A percentile compares a stretch with the other conserved stretches of the same genome.
These are phyloP conservation scores for Coelogynopora nodosa DNA, from an alignment of 2,888 invertebrate species.

Conservation along the genomic window DNA sequence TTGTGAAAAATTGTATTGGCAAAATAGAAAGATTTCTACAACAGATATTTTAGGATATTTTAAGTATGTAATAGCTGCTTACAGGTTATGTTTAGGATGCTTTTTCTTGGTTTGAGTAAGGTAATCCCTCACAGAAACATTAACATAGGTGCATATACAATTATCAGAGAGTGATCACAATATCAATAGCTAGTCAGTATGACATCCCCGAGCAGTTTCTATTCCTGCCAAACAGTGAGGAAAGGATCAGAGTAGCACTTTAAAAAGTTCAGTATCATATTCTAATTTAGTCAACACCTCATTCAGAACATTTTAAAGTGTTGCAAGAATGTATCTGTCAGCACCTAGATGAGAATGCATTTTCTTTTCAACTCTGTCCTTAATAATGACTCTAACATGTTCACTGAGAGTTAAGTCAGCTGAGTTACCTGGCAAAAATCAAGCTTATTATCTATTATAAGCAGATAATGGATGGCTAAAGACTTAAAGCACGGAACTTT, in stretches of 20 bases:
- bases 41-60: too few relatives aligned
- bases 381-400: not conserved
- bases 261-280: constrained; percentile 11
- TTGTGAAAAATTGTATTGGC: too few relatives aligned
- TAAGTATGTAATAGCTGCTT: too few relatives aligned
- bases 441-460: constrained; percentile 4
- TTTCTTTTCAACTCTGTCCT: not conserved
- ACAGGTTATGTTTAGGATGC: too few relatives aligned
- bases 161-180: not conserved
- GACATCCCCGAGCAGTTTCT: not conserved
- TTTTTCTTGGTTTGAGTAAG: too few relatives aligned
- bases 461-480: not conserved
- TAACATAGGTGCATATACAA: not conserved
- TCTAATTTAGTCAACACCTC: not conserved
- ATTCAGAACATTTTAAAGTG: constrained; percentile 20
- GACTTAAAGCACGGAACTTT: constrained; percentile 7
- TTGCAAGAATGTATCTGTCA: constrained; percentile 19
- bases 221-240: not conserved
- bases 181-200: constrained; percentile 1
- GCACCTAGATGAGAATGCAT: not conserved
- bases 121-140: constrained; percentile 10
- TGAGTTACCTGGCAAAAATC: not conserved
- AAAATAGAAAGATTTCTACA: too few relatives aligned
- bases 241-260: not conserved
- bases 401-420: not conserved